These are phyloP conservation scores for Himantopus leucocephalus DNA, from an alignment of 2,113 vertebrate genomes.

Conservation along the genomic window DNA sequence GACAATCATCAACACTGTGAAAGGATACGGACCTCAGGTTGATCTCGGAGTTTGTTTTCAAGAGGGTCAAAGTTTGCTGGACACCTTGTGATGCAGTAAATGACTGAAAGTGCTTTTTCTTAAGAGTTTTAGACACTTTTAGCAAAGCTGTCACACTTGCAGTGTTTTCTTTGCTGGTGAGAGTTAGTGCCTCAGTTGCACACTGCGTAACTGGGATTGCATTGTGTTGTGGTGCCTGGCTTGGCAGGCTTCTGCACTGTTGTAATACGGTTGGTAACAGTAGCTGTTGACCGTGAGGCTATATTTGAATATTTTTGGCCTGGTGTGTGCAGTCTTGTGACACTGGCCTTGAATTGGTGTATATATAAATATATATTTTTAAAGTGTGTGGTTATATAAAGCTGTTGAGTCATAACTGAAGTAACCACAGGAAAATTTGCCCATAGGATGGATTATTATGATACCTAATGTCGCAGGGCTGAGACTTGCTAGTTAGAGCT, in stretches of 20 bases:
- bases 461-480: background rate
- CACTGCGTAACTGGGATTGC: background rate
- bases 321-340: conserved; percentile 56
- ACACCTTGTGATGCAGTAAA: background rate
- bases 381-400: conserved; percentile 57
- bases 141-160: background rate
- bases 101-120: background rate
- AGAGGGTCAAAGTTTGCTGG: background rate
- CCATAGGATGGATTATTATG: conserved; percentile 14
- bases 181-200: background rate
- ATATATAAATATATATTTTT: background rate
- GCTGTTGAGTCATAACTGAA: conserved; percentile 66
- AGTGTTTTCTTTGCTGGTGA: background rate
- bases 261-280: background rate
- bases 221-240: background rate
- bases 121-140: accelerated
- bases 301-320: conserved; percentile 44
- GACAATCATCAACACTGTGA: background rate
- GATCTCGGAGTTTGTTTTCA: background rate
- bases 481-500: background rate
- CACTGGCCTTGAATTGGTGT: conserved; percentile 43
- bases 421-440: conserved; percentile 62
- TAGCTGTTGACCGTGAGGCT: background rate
- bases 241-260: background rate
- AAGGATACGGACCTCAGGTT: background rate